Evolutionary conservation across 30 jellyfish, hydroid and myxozoan species (phyloP), one percentile per base, ranked within the genome.

Genomic region (Aurelia sp.): DNA sequence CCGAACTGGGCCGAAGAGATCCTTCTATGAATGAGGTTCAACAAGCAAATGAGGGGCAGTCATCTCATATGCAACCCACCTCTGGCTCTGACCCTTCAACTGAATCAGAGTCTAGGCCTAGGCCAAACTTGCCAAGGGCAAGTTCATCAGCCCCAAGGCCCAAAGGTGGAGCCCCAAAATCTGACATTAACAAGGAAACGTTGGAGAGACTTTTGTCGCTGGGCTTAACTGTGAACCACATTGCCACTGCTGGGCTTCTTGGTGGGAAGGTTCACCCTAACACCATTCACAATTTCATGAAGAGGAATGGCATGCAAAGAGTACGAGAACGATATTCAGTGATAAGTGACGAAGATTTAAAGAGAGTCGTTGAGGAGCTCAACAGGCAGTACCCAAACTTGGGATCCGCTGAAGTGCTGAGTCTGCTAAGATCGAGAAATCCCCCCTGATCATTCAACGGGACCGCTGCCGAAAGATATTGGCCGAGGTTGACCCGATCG

Each of bases 401-500:
- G 9, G 88, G 83, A 18, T 59, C 80, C 4, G 64, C 82, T 17
- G 80, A 78, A 47, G 57, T 78, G 80, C 6, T 57, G 64, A 40
- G 71, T 16, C 22, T 78, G 17, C 35, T 78, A 3, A 55, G 21
- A 59, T 59, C 80, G 35, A 5, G 22, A 55, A 60, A n/a, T 18
- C 88, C 88, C 24, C 33, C 88, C 18, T 78, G n/a, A 78, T 80
- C 58, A 27, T 78, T n/a, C 88, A 57, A 59, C 40, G 78, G 30
- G 84, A 78, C 41, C 63, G 44, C 21, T 59, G 78, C 24, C 65
- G 71, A 76, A 74, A 58, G 47, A 40, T 60, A 33, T 76, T 78
- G 17, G 84, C 78, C 18, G 80, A 62, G 69, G 88, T 68, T 0
- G 92, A 71, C 27, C 87, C 92, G 4, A 78, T n/a, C 3, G 92